Conservation (phyloP, 2,888 invertebrate genomes). For the Agonopterix alstromeriana region DNA sequence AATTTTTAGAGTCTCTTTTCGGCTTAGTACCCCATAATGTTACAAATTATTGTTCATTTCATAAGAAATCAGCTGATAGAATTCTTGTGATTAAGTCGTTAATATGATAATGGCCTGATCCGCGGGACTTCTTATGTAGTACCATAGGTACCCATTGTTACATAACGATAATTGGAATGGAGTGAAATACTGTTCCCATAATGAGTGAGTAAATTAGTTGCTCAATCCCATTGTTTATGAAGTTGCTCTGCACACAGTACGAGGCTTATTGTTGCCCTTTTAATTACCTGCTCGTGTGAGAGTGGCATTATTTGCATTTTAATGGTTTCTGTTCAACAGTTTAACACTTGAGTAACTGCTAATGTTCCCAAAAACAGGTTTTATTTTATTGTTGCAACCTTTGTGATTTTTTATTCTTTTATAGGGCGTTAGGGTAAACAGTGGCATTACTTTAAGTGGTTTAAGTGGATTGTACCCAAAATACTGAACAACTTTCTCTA, state of each 20-base stretch:
- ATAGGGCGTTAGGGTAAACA: too few relatives aligned
- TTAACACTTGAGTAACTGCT: not conserved
- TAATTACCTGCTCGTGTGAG: not conserved
- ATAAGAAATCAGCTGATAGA: not conserved
- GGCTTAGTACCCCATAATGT: too few relatives aligned
- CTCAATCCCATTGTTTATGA: slow-evolving; percentile 34
- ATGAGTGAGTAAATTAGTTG: slow-evolving; percentile 20
- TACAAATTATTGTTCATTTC: too few relatives aligned
- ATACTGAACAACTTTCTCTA: too few relatives aligned
- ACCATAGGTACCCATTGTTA: slow-evolving; percentile 4
- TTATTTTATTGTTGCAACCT: too few relatives aligned
- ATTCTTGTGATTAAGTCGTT: not conserved
- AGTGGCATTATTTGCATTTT: not conserved
- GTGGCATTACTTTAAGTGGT: too few relatives aligned
- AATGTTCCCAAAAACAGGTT: too few relatives aligned
- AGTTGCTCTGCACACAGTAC: slow-evolving; percentile 5
- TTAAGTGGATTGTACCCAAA: too few relatives aligned
- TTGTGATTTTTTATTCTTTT: too few relatives aligned
- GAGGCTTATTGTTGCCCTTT: not conserved
- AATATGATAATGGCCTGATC: slow-evolving; percentile 1
- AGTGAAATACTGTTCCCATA: slow-evolving; percentile 15
- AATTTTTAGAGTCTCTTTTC: too few relatives aligned
- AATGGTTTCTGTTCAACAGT: not conserved
- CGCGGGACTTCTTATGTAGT: too few relatives aligned
- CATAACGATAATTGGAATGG: slow-evolving; percentile 8